These are phyloP conservation scores for Craniophora ligustri DNA, from an alignment of 2,888 invertebrate genomes.

Conservation along the genomic window DNA sequence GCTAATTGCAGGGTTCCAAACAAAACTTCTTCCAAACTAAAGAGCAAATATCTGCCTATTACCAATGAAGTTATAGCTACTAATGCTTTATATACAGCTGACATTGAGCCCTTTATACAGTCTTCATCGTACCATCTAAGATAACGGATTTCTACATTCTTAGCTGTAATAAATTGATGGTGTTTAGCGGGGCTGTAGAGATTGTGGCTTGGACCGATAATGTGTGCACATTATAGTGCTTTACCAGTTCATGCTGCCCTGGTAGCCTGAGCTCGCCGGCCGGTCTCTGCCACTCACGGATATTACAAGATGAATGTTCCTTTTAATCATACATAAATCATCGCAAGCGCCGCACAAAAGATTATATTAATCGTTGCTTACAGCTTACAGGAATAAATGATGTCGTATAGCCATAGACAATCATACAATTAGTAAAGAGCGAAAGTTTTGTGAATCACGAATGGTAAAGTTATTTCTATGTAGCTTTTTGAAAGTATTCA, in stretches of 20 bases:
- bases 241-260: constrained; percentile 17
- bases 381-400: neutral
- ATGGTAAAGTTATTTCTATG: neutral
- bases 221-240: constrained; percentile 32
- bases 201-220: constrained; percentile 34
- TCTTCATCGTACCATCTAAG: constrained; percentile 29
- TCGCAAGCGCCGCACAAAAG: neutral
- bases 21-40: too few relatives aligned
- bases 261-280: constrained; percentile 1
- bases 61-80: too few relatives aligned
- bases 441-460: neutral
- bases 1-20: too few relatives aligned
- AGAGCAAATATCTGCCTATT: too few relatives aligned
- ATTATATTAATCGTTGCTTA: neutral
- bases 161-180: constrained; percentile 57
- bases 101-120: constrained; percentile 32
- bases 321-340: neutral
- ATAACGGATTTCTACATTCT: constrained; percentile 52
- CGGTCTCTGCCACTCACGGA: neutral
- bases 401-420: neutral
- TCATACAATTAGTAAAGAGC: neutral
- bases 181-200: constrained; percentile 42
- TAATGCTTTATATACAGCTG: constrained; percentile 4
- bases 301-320: neutral
- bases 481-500: neutral